A percentile compares a stretch with the other conserved stretches of the same genome.
phyloP scores from a whole-genome alignment of 2,888 invertebrate species.

The Volucella zonaria region DNA sequence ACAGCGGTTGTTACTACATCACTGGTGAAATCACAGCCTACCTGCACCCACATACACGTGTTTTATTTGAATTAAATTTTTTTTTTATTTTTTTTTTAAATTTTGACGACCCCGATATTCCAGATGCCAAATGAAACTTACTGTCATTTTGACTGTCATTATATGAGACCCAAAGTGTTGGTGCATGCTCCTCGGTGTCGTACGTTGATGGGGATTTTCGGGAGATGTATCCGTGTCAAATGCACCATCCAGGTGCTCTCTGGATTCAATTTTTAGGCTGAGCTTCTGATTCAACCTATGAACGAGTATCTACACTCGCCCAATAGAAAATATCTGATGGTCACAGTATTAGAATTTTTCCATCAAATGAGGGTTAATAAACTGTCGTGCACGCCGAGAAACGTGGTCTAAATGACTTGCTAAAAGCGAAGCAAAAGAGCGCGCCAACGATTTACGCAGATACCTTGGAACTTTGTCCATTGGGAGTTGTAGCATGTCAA shows the following conservation, averaged over 20 bases:
- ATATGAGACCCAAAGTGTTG: constrained; percentile 34
- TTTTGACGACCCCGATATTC: constrained; percentile 64
- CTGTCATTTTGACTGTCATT: constrained; percentile 65
- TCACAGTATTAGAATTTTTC: constrained; percentile 20
- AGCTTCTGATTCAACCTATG: constrained; percentile 30
- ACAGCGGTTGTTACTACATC: constrained; percentile 67
- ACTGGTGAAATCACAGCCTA: constrained; percentile 66
- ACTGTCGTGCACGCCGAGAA: constrained; percentile 14
- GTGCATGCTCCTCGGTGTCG: constrained; percentile 42
- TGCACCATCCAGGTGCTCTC: constrained; percentile 40
- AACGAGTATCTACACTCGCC: background rate
- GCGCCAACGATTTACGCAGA: constrained; percentile 41
- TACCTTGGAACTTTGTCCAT: constrained; percentile 14
- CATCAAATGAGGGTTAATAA: background rate
- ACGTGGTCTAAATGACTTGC: constrained; percentile 63
- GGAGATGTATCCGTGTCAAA: constrained; percentile 26
- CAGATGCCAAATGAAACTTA: constrained; percentile 72
- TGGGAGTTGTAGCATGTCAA: constrained; percentile 27
- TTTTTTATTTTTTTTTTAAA: constrained; percentile 51
- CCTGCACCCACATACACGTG: constrained; percentile 62
- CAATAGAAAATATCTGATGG: constrained; percentile 23
- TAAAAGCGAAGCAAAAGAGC: constrained; percentile 27
- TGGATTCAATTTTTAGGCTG: constrained; percentile 42
- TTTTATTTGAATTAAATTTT: constrained; percentile 15
- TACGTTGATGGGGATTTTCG: constrained; percentile 38